Percentiles rank a stretch among this genome's conserved stretches.
These are phyloP conservation scores for Ophion obscuratus DNA, from an alignment of 2,888 invertebrate genomes.

Conservation along the genomic window DNA sequence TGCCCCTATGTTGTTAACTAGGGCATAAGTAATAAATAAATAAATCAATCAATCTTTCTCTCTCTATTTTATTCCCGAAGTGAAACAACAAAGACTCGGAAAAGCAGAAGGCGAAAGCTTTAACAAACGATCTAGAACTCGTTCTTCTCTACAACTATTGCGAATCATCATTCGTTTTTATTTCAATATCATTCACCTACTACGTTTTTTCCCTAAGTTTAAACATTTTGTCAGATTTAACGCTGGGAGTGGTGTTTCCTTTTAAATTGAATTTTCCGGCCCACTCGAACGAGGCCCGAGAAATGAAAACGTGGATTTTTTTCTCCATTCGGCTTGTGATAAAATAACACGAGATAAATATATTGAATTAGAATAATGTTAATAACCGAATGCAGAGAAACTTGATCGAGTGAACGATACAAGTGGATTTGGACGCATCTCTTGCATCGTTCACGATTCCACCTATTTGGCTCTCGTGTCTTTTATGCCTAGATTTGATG, in stretches of 20 bases:
- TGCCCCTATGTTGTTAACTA: rapidly evolving
- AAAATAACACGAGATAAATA: too few species aligned
- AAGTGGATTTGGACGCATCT: constrained; percentile 35
- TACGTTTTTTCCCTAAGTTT: too few species aligned
- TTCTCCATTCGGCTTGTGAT: too few species aligned
- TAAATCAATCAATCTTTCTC: too few species aligned
- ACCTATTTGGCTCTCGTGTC: constrained; percentile 62
- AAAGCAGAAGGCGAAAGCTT: constrained; percentile 12
- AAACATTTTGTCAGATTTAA: too few species aligned
- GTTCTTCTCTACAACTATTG: background rate
- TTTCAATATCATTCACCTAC: background rate
- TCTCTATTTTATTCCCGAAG: constrained; percentile 5
- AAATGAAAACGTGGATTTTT: too few species aligned
- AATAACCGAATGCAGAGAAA: too few species aligned
- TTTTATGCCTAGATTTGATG: constrained; percentile 69
- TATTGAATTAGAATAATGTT: too few species aligned
- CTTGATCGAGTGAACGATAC: background rate
- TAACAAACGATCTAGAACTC: background rate
- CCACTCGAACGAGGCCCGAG: too few species aligned
- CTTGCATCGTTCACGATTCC: constrained; percentile 56
- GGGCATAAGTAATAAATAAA: too few species aligned
- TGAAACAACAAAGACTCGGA: background rate
- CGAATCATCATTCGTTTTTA: background rate
- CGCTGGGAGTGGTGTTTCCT: too few species aligned
- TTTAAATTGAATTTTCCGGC: too few species aligned